Evolutionary conservation across 2,888 invertebrate genomes (phyloP).

Genomic region (Apamea epomidion): DNA sequence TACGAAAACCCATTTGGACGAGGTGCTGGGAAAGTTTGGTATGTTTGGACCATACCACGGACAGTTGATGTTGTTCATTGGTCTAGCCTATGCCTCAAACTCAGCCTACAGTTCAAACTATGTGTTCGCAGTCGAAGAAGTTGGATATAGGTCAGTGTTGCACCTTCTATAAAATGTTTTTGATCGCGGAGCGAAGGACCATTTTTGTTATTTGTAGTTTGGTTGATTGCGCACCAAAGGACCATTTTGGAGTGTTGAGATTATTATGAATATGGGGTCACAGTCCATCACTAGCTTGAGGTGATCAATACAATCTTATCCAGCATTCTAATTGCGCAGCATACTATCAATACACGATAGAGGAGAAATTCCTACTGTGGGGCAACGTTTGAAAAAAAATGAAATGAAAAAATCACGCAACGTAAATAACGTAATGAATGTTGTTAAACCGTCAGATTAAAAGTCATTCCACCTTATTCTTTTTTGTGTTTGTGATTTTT

Average conservation of each 20-base stretch:
- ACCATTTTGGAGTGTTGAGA: not conserved
- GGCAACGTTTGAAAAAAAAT: too few relatives aligned
- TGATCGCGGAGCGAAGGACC: not conserved
- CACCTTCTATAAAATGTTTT: not conserved
- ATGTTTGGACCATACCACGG: constrained; percentile 91
- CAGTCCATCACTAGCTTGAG: not conserved
- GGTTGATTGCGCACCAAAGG: not conserved
- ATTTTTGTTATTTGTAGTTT: not conserved
- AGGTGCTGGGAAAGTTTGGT: constrained; percentile 84
- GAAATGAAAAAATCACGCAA: too few relatives aligned
- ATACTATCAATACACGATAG: too few relatives aligned
- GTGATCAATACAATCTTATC: not conserved
- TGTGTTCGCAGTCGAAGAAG: constrained; percentile 91
- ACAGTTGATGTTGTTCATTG: constrained; percentile 88
- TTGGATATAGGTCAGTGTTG: constrained; percentile 85
- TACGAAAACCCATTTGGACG: constrained; percentile 76
- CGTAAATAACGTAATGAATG: too few relatives aligned
- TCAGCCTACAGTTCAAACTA: constrained; percentile 91
- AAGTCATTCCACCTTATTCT: not conserved
- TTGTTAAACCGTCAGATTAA: too few relatives aligned
- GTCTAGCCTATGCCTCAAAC: constrained; percentile 90
- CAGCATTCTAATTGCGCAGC: too few relatives aligned
- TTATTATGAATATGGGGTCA: not conserved
- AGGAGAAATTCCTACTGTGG: too few relatives aligned
- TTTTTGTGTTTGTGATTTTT: not conserved